Percentiles rank a stretch among this genome's conserved stretches.
Conservation (phyloP, 2,888 invertebrate genomes). For the Dicyrtomina minuta region DNA sequence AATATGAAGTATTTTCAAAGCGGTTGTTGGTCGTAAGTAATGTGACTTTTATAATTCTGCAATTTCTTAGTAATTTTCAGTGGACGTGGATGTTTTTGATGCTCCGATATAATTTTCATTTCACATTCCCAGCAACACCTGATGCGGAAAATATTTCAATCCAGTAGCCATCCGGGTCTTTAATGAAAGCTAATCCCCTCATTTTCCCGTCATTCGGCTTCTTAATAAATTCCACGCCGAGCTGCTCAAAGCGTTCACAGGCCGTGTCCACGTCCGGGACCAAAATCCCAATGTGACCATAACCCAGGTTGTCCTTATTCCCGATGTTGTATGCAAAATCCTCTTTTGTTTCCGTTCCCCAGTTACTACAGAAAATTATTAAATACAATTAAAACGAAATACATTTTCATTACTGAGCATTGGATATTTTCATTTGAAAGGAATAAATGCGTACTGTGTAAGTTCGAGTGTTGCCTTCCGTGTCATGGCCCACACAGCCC, state of each 20-base stretch:
- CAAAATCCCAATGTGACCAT: conserved; percentile 83
- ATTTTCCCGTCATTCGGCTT: conserved; percentile 84
- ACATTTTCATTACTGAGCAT: background rate
- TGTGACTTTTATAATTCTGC: too few relatives aligned
- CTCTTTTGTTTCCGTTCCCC: conserved; percentile 86
- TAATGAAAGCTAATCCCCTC: conserved; percentile 91
- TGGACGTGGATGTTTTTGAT: too few relatives aligned
- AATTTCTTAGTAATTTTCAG: too few relatives aligned
- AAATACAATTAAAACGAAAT: background rate
- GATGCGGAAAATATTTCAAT: conserved; percentile 73
- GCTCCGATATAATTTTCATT: too few relatives aligned
- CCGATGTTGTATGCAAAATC: conserved; percentile 83
- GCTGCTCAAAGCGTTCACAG: conserved; percentile 80
- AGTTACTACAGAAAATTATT: conserved; percentile 70
- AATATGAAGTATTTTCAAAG: too few relatives aligned
- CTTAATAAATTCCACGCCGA: conserved; percentile 86
- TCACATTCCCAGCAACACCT: conserved; percentile 40
- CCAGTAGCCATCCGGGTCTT: conserved; percentile 96
- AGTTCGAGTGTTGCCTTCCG: conserved; percentile 85
- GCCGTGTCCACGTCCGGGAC: conserved; percentile 87
- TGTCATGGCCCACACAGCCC: conserved; percentile 74
- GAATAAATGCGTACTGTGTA: conserved; percentile 70
- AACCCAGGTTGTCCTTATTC: conserved; percentile 66
- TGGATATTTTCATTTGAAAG: background rate
- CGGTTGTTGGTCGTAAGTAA: too few relatives aligned